Base-by-base conservation (phyloP, 1,140 invertebrate species). In the Pseudoatta argentina region DNA sequence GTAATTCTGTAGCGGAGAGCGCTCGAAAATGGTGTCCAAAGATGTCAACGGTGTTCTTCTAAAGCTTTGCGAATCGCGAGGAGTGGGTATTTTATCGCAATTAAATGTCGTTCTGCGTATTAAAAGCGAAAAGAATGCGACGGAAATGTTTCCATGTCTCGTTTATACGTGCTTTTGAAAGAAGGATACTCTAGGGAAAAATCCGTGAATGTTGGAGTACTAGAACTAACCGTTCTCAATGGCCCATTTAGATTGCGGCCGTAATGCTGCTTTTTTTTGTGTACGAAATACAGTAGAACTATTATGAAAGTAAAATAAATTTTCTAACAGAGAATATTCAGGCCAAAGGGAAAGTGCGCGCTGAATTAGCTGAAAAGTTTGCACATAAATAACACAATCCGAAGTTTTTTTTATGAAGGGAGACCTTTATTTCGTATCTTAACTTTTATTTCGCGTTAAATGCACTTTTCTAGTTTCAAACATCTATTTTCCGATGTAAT, bases 111-210 rank as follows among this genome's bases (percentile, higher is more conserved):
- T 69, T 69, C 66, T 48, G 77, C 30, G 77, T 55, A 57, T 81
- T 81, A 69, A 71, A 81, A 64, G 51, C 51, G 77, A 57, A 71
- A 81, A 81, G 77, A 81, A 81, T 81, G 77, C 64, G 10, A 57
- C 64, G 77, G 77, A 81, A 81, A 81, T 69, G 77, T 71, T 81
- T 81, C 66, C 64, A n/a, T 67, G 64, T 69, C 64, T 30, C 66
- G 77, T 81, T 81, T 81, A 71, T 69, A 71, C 48, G 51, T 81
- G 77, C 77, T 71, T 81, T 81, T 71, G 77, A 81, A 71, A 71
- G 77, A 81, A 81, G 30, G 48, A 81, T 81, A 81, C 64, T 71
- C 77, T 5, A 55, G 77, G 64, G 77, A 71, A 81, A 81, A 81
- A 71, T 81, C 64, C 48, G 64, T 57, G 48, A 81, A 81, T 81